Percentiles rank a stretch among this genome's conserved stretches.
phyloP scores from a whole-genome alignment of 2,113 vertebrate species.

The Ictalurus punctatus region DNA sequence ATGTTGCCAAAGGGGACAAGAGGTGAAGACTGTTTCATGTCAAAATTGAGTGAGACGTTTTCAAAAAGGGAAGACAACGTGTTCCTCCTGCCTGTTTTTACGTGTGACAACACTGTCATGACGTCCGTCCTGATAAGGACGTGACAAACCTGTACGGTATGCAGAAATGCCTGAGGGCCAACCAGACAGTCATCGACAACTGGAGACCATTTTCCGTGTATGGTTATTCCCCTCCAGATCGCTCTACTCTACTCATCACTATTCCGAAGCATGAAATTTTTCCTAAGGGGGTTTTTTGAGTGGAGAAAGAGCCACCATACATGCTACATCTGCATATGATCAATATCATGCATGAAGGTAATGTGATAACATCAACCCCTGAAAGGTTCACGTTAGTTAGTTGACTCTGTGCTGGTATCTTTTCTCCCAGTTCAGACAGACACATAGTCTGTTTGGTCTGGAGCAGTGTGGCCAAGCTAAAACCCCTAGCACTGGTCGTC shows the following conservation, averaged over 20 bases:
- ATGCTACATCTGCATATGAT: background rate
- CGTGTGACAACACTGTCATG: background rate
- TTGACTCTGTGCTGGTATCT: background rate
- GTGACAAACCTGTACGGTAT: background rate
- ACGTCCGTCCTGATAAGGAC: background rate
- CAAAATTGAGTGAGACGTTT: background rate
- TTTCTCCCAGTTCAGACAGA: background rate
- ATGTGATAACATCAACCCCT: background rate
- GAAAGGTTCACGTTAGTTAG: background rate
- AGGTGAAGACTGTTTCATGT: background rate
- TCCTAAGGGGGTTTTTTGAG: background rate
- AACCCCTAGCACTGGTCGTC: background rate
- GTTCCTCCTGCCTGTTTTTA: background rate
- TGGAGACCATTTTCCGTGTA: background rate
- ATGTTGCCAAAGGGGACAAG: background rate
- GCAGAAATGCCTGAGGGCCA: background rate
- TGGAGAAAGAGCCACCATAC: background rate
- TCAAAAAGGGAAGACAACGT: background rate
- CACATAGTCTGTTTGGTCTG: background rate
- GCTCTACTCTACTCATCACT: background rate
- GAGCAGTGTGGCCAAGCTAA: background rate
- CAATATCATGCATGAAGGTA: background rate
- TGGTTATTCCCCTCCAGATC: background rate
- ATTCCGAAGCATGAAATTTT: background rate
- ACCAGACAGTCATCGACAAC: background rate